These are phyloP conservation scores for Xiphophorus hellerii DNA, from an alignment of 2,113 vertebrate genomes.

Conservation along the genomic window DNA sequence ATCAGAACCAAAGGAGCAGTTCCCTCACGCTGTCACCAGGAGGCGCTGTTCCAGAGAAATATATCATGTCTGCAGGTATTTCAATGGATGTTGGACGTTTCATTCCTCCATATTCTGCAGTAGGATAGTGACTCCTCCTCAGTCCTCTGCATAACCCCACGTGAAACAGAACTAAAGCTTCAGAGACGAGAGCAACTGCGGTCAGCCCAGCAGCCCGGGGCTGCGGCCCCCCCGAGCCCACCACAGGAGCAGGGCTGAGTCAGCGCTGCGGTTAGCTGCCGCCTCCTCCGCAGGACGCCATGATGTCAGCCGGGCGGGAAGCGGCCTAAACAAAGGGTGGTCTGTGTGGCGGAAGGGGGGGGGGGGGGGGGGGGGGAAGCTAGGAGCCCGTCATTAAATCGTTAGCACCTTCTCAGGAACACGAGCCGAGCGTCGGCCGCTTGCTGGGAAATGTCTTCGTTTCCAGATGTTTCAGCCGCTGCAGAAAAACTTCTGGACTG, in stretches of 20 bases:
- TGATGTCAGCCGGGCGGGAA: conserved; percentile 83
- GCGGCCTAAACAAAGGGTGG: conserved; percentile 82
- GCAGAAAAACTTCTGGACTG: background rate
- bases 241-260: conserved; percentile 31
- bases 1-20: too few species aligned
- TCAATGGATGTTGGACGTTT: too few species aligned
- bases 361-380: too few species aligned
- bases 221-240: conserved; percentile 49
- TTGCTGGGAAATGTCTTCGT: background rate
- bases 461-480: conserved; percentile 12
- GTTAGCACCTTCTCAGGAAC: conserved; percentile 73
- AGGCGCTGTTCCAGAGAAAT: too few species aligned
- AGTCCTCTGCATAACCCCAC: background rate
- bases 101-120: background rate
- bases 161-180: background rate
- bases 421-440: conserved; percentile 30
- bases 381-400: conserved; percentile 73
- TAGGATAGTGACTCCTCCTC: background rate
- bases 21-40: too few species aligned
- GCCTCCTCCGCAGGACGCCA: conserved; percentile 67
- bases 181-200: conserved; percentile 22
- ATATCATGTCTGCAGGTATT: too few species aligned
- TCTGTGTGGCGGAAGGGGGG: conserved; percentile 73
- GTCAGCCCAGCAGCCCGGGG: conserved; percentile 54
- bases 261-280: conserved; percentile 62